Evolutionary conservation across 2,888 invertebrate genomes (phyloP), one percentile per base, ranked within the genome.

Genomic region (Temnothorax ravouxi): DNA sequence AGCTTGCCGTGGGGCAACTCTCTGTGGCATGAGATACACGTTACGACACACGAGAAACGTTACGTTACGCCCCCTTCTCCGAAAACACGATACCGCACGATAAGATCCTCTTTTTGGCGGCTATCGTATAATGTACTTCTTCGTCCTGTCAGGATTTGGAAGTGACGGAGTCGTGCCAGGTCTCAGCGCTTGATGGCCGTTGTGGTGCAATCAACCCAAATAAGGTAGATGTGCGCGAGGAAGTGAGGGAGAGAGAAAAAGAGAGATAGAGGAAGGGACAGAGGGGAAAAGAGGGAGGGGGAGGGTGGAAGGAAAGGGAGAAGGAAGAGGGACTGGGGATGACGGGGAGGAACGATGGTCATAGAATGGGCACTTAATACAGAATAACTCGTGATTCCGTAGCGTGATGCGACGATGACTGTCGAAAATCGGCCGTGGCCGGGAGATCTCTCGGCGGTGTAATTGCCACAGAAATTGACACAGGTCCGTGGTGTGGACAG

Each of bases 341-440:
- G 77, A 59, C 11, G 44, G 21, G 18, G 18, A 79, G 13, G 71
- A 34, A 80, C 71, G 88, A 83, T 83, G 84, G 75, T 80, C 82
- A 66, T 84, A 86, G 90, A 90, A 90, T 89, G 85, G 88, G 66
- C 90, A 86, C 86, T 90, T 89, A 89, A 90, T 89, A 87, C 87
- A 81, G 85, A 90, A 90, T 90, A 90, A 90, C 88, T 88, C 75
- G 87, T 89, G 84, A 90, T 86, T 85, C 84, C 66, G 66, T 50
- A 34, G 76, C 82, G 85, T 84, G 90, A 83, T 59, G 86, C 83
- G 85, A 75, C 76, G 83, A 86, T 90, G 88, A 90, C 87, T 90
- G 71, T 88, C 84, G 83, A 88, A 86, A 89, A 86, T 59, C 50
- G 62, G 29, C 34, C 75, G 29, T 34, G 21, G 34, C 38, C 25